Percentiles rank a stretch among this genome's conserved stretches.
phyloP scores from a whole-genome alignment of 2,797 vertebrate genomes.

The Pteropus rufus region DNA sequence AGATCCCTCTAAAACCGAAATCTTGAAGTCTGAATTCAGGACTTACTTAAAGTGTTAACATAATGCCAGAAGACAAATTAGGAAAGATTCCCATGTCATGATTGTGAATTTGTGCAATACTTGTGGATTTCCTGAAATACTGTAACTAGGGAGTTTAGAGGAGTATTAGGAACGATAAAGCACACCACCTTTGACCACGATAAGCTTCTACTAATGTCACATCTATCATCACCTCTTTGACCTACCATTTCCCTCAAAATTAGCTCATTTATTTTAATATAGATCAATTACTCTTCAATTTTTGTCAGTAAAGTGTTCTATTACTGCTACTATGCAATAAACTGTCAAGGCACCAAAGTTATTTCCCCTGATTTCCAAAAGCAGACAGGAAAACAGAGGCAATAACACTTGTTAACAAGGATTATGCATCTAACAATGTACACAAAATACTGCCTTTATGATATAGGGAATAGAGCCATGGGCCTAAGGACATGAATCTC shows the following conservation, averaged over 20 bases:
- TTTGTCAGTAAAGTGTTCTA: background rate
- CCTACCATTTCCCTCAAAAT: background rate
- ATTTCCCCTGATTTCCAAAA: background rate
- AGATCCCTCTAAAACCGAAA: background rate
- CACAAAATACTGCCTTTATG: background rate
- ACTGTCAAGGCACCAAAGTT: background rate
- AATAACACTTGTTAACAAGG: background rate
- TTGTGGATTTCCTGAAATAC: background rate
- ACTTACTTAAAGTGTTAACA: background rate
- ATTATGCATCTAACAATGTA: background rate
- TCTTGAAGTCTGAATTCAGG: background rate
- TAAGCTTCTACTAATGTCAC: background rate
- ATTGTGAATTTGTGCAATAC: background rate
- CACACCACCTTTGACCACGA: background rate
- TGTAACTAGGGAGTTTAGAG: background rate
- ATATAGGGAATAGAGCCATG: background rate
- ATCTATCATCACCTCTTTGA: background rate
- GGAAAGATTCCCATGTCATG: rapidly evolving
- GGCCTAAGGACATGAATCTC: background rate
- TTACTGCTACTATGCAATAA: background rate
- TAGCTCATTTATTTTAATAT: constrained; percentile 35
- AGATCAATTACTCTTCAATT: constrained; percentile 9
- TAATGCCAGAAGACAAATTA: background rate
- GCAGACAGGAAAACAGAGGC: background rate
- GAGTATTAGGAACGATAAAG: background rate